A percentile compares a stretch with the other conserved stretches of the same genome.
phyloP scores from a whole-genome alignment of 2,113 vertebrate genomes.

The Ophthalmolycus amberensis region DNA sequence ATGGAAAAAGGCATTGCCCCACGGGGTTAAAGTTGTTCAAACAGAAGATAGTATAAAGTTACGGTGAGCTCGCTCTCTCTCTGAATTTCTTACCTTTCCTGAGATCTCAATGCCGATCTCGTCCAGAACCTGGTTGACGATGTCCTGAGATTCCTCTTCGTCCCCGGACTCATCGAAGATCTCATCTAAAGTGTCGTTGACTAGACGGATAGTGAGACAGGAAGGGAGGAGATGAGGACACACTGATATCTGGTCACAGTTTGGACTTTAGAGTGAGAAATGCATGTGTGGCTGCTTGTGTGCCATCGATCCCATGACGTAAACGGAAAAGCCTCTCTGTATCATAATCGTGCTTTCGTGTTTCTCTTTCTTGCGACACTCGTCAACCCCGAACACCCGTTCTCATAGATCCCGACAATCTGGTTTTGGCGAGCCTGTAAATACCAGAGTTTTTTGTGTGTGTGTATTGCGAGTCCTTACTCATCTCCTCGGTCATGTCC shows the following conservation, averaged over 20 bases:
- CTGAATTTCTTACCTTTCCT: constrained; percentile 87
- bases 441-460: constrained; percentile 21
- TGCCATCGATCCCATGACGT: not conserved
- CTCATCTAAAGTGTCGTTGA: constrained; percentile 96
- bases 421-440: constrained; percentile 24
- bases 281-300: not conserved
- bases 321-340: not conserved
- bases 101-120: constrained; percentile 99
- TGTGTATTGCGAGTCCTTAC: constrained; percentile 78
- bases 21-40: not conserved
- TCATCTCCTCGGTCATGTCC: constrained; percentile 99
- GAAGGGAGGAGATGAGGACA: not conserved
- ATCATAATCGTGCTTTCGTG: not conserved
- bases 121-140: constrained; percentile 97
- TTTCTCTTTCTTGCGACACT: not conserved
- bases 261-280: constrained; percentile 27
- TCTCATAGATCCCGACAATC: constrained; percentile 15
- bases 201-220: constrained; percentile 56
- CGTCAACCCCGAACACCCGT: not conserved
- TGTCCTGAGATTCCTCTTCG: constrained; percentile 97
- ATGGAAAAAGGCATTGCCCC: not conserved
- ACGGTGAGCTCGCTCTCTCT: not conserved
- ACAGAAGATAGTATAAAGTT: not conserved
- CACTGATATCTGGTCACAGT: constrained; percentile 24
- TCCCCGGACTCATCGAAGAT: constrained; percentile 97